These are phyloP conservation scores for Eumaeus atala DNA, from an alignment of 1,140 invertebrate genomes.

Conservation along the genomic window DNA sequence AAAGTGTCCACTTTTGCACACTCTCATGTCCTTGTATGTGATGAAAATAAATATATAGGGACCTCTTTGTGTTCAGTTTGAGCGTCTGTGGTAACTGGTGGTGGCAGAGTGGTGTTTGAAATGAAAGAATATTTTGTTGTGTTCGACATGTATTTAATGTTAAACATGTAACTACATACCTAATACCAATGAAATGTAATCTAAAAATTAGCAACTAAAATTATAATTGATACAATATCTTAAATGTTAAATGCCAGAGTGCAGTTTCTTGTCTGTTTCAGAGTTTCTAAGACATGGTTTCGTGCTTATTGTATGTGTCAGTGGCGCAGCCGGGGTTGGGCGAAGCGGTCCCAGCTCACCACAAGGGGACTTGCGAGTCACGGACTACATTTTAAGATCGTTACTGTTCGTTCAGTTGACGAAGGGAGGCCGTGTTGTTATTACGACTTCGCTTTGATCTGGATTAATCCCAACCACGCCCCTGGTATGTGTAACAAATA, in stretches of 20 bases:
- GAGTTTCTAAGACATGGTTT: slow-evolving; percentile 31
- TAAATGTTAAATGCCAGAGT: slow-evolving; percentile 50
- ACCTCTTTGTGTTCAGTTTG: slow-evolving; percentile 7
- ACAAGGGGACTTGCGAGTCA: too few species aligned
- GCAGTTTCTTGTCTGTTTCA: slow-evolving; percentile 31
- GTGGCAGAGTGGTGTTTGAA: slow-evolving; percentile 41
- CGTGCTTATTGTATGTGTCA: slow-evolving; percentile 19
- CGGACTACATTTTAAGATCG: too few species aligned
- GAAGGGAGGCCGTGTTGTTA: too few species aligned
- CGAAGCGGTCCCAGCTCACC: too few species aligned
- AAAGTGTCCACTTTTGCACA: too few species aligned
- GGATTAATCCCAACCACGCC: too few species aligned
- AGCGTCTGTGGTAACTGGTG: slow-evolving; percentile 26
- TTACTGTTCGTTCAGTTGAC: too few species aligned
- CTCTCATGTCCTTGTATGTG: background rate
- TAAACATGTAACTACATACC: slow-evolving; percentile 66
- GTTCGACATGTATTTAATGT: slow-evolving; percentile 73
- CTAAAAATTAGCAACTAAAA: slow-evolving; percentile 50
- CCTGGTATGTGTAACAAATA: slow-evolving; percentile 8
- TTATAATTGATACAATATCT: slow-evolving; percentile 49
- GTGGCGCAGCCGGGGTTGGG: too few species aligned
- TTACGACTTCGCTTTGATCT: too few species aligned
- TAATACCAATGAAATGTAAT: slow-evolving; percentile 57
- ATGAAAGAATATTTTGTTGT: slow-evolving; percentile 67
- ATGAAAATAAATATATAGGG: slow-evolving; percentile 1